phyloP scores from a whole-genome alignment of 2,113 vertebrate genomes.

The Alosa alosa region DNA sequence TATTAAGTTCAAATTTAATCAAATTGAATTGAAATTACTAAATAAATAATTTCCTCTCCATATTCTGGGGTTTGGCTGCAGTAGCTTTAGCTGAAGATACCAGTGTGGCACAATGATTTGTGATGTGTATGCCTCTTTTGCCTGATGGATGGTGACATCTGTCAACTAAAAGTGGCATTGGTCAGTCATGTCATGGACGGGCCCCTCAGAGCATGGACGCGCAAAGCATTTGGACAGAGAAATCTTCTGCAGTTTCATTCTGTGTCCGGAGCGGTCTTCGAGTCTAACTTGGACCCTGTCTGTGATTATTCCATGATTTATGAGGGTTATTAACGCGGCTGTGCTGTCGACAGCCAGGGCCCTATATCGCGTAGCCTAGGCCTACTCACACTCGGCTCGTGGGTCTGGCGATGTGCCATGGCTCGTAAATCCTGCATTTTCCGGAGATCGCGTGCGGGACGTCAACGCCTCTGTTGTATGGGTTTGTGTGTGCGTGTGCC shows the following conservation, averaged over 20 bases:
- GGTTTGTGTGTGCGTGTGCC: neutral
- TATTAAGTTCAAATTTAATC: neutral
- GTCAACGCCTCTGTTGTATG: conserved; percentile 2
- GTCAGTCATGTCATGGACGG: neutral
- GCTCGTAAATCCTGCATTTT: conserved; percentile 9
- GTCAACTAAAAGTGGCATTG: neutral
- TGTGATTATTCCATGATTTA: conserved; percentile 9
- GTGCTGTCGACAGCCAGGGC: neutral
- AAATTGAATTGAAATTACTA: neutral
- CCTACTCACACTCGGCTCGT: neutral
- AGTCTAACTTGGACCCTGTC: neutral
- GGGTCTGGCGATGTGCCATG: neutral
- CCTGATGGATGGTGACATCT: neutral
- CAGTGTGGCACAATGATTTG: neutral
- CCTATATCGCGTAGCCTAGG: neutral
- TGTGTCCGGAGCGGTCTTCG: neutral
- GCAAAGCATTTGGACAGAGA: neutral
- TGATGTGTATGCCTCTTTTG: neutral
- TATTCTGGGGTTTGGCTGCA: no score
- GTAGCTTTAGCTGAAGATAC: no score
- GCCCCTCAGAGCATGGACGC: neutral
- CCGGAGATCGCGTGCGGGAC: neutral
- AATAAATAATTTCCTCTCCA: neutral
- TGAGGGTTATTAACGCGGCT: conserved; percentile 2
- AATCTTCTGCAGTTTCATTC: neutral